phyloP scores from a whole-genome alignment of 2,888 invertebrate species.

The Embidobia sp. region DNA sequence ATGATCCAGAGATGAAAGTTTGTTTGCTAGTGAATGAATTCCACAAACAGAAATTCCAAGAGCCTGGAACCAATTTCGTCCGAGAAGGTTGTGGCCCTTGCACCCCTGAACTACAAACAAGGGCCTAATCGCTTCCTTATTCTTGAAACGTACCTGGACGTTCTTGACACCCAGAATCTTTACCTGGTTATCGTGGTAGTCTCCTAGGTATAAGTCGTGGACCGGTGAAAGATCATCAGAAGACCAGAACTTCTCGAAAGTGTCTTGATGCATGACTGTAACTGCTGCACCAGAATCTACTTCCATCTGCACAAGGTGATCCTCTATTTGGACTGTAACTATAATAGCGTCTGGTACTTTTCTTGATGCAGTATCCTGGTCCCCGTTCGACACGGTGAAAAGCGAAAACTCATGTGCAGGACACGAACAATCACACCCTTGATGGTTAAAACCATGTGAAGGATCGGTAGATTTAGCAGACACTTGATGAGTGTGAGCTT shows the following conservation, averaged over 20 bases:
- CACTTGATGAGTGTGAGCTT: slow-evolving; percentile 3
- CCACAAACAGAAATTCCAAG: slow-evolving; percentile 6
- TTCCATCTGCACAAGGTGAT: slow-evolving; percentile 2
- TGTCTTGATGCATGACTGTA: slow-evolving; percentile 12
- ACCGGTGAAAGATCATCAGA: neutral
- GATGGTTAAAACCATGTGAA: neutral
- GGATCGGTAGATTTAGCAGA: neutral
- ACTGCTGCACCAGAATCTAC: slow-evolving; percentile 37
- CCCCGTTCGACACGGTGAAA: slow-evolving; percentile 9
- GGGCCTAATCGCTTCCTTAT: neutral
- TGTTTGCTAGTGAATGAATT: neutral
- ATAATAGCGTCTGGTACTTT: slow-evolving; percentile 10
- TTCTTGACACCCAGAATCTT: slow-evolving; percentile 9
- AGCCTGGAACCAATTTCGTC: slow-evolving; percentile 12
- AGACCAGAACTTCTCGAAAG: slow-evolving; percentile 8
- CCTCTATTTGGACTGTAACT: neutral
- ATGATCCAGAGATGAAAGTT: neutral
- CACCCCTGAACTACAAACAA: slow-evolving; percentile 6
- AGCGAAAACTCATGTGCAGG: neutral
- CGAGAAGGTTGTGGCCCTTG: neutral
- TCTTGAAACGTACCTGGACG: neutral
- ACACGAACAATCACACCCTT: neutral
- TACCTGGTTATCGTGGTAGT: slow-evolving; percentile 3
- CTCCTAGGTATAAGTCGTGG: neutral
- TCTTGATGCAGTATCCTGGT: neutral